Evolutionary conservation across 2,113 vertebrate genomes (phyloP).

Genomic region (Erythrolamprus reginae): DNA sequence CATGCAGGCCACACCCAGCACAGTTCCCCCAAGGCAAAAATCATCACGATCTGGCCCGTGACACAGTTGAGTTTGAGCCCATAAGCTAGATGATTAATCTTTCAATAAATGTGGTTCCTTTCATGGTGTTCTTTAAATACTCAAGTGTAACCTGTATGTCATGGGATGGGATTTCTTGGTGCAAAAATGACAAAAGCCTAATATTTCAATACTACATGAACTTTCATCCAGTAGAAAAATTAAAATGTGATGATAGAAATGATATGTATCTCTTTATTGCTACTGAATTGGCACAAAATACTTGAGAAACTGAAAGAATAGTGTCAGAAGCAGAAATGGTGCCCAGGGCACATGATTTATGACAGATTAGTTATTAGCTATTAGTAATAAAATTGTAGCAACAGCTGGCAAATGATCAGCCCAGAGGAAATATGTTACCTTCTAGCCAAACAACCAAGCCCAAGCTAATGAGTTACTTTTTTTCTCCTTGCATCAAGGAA

Average conservation of each 20-base stretch:
- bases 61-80: too few species aligned
- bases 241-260: not conserved
- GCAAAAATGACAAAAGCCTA: not conserved
- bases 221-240: not conserved
- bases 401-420: not conserved
- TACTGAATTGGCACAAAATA: not conserved
- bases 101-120: not conserved
- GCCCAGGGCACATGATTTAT: not conserved
- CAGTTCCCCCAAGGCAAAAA: too few species aligned
- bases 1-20: too few species aligned
- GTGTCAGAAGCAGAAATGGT: not conserved
- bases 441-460: slow-evolving; percentile 3
- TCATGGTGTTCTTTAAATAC: not conserved
- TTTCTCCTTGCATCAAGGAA: fast-evolving
- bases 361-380: not conserved
- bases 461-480: not conserved
- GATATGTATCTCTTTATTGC: not conserved
- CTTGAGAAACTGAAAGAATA: not conserved
- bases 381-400: not conserved
- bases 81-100: too few species aligned
- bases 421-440: not conserved
- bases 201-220: not conserved
- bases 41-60: too few species aligned
- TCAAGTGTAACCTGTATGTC: not conserved
- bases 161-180: not conserved